phyloP scores from a whole-genome alignment of 2,797 vertebrate species.

The Takifugu ocellatus region DNA sequence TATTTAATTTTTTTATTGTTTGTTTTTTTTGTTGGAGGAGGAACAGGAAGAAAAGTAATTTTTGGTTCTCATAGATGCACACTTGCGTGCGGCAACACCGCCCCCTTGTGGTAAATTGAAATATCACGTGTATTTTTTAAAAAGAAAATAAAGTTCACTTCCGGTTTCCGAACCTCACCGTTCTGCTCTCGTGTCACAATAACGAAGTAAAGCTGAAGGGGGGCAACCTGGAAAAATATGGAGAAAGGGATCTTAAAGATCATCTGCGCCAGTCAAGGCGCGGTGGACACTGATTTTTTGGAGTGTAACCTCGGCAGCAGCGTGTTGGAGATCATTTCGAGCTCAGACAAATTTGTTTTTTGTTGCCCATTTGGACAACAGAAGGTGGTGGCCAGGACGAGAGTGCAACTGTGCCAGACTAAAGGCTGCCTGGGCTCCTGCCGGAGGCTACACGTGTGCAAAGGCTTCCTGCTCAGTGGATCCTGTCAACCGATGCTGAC shows the following conservation, averaged over 20 bases:
- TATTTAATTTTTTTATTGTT: too few species aligned
- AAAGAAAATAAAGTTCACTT: too few species aligned
- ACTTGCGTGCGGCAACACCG: too few species aligned
- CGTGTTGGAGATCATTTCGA: accelerated
- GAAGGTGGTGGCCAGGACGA: conserved; percentile 58
- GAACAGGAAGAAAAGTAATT: too few species aligned
- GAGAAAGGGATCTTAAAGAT: conserved; percentile 29
- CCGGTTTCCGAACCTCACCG: too few species aligned
- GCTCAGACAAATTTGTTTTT: conserved; percentile 15
- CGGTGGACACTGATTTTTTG: conserved; percentile 27
- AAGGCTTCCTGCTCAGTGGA: conserved; percentile 51
- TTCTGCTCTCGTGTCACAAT: too few species aligned
- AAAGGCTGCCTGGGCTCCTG: conserved; percentile 51
- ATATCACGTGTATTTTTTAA: too few species aligned
- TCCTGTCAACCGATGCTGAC: conserved; percentile 41
- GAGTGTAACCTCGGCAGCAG: neutral
- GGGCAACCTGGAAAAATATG: neutral
- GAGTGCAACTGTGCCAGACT: conserved; percentile 47
- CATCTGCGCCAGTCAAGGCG: conserved; percentile 61
- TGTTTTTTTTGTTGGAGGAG: too few species aligned
- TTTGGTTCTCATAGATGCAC: too few species aligned
- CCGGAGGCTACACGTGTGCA: conserved; percentile 65
- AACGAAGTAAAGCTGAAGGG: too few species aligned
- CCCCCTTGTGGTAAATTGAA: too few species aligned
- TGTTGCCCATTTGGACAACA: conserved; percentile 16